Conservation (phyloP, 2,888 invertebrate species). For the Apeira syringaria region DNA sequence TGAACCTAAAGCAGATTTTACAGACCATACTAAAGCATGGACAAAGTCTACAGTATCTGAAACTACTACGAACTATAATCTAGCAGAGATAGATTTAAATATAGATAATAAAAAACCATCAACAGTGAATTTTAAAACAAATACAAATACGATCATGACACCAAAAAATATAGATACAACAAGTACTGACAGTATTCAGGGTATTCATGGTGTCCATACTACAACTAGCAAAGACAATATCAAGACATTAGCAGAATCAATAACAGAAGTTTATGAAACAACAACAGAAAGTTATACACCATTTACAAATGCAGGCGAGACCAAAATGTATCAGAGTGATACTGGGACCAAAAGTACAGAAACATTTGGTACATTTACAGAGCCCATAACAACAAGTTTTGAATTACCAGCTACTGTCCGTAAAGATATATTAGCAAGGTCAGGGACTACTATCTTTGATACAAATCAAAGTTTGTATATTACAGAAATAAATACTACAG, state of each 20-base stretch:
- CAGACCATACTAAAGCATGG: not conserved
- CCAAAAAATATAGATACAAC: not conserved
- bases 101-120: not conserved
- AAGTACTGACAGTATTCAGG: not conserved
- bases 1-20: not conserved
- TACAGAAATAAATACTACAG: not conserved
- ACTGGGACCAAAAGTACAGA: not conserved
- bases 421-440: not conserved
- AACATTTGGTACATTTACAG: not conserved
- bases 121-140: not conserved
- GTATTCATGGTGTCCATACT: not conserved
- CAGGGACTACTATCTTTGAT: not conserved
- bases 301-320: not conserved
- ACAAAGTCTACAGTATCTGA: not conserved
- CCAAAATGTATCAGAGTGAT: not conserved
- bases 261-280: not conserved
- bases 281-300: not conserved
- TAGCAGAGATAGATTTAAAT: not conserved
- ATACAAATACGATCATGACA: not conserved
- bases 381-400: not conserved
- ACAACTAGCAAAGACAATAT: not conserved
- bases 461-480: not conserved
- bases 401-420: not conserved
- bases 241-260: conserved; percentile 1
- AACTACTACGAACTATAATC: not conserved